Base-by-base conservation (phyloP, 2,113 vertebrate species). In the Dicrurus megarhynchus region DNA sequence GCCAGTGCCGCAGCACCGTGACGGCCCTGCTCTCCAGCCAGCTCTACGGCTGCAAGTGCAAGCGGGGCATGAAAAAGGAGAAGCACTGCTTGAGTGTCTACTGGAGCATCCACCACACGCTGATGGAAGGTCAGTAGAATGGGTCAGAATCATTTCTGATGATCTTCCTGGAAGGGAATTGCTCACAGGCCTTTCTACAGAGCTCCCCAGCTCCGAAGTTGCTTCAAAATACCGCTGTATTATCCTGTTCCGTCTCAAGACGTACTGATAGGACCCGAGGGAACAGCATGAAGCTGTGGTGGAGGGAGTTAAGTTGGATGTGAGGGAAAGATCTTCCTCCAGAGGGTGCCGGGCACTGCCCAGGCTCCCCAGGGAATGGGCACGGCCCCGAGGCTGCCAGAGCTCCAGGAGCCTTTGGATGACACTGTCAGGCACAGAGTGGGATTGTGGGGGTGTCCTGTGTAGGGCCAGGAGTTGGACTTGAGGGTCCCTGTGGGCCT, bases 71-170 rank as follows among this genome's bases (percentile, higher is more conserved):
- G 99, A 99, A 99, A 87, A 99, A 98, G 91, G 99, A 99, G 96
- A 99, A 99, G 95, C 99, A 99, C 97, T 99, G 99, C 90, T 89
- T 99, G 37, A 99, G 99, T 1, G 99, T 99, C 97, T 99, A 99
- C 98, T 99, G 99, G 99, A 99, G 99, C 90, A 98, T 99, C 87
- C 99, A 99, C 96, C 99, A 99, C 97, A 99, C 99, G 0, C 88
- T 99, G 89, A 97, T 99, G 97, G 99, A 99, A 83, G 99, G 99
- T 99, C 60, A 85, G 97, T 94, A 1, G 1, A 3, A 4, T 5
- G 2, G 47, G 30, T 8, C 20, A 0, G 47, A 47, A 32, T 30
- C 5, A 0, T 39, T 87, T 13, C 55, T 39, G 21, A 10, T 1
- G 7, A 1, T 23, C 6, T 32, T 23, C 21, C 32, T 11, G 0